A percentile compares a stretch with the other conserved stretches of the same genome.
Conservation (phyloP, 2,113 vertebrate species). For the Tetrao urogallus region DNA sequence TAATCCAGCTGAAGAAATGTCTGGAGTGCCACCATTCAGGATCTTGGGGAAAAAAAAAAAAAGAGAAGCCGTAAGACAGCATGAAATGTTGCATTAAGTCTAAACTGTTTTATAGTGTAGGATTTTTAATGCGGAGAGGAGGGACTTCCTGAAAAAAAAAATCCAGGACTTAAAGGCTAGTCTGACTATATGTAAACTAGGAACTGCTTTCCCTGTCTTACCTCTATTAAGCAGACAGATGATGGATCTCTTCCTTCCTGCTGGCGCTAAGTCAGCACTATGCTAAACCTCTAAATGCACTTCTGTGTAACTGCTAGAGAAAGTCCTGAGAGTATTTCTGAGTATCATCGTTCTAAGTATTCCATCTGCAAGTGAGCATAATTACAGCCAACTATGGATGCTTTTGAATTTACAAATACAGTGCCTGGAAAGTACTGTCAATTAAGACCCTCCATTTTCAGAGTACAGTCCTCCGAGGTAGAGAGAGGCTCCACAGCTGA, state of each 20-base stretch:
- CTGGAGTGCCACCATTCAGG: slow-evolving; percentile 93
- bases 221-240: not conserved
- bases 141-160: not conserved
- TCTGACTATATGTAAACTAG: not conserved
- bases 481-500: not conserved
- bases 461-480: not conserved
- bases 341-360: not conserved
- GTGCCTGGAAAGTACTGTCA: not conserved
- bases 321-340: not conserved
- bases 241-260: not conserved
- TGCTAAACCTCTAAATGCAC: not conserved
- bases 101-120: not conserved
- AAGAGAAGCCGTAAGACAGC: not conserved
- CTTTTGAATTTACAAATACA: not conserved
- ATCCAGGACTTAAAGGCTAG: not conserved
- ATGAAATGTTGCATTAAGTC: not conserved
- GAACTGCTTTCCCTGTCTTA: not conserved
- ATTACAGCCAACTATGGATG: not conserved
- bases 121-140: not conserved
- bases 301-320: not conserved
- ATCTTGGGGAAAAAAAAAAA: slow-evolving; percentile 77
- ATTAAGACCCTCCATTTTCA: not conserved
- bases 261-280: not conserved
- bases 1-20: slow-evolving; percentile 88
- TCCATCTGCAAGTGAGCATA: not conserved